phyloP scores from a whole-genome alignment of 2,888 invertebrate genomes.

The Hirtodrosophila alboralis region DNA sequence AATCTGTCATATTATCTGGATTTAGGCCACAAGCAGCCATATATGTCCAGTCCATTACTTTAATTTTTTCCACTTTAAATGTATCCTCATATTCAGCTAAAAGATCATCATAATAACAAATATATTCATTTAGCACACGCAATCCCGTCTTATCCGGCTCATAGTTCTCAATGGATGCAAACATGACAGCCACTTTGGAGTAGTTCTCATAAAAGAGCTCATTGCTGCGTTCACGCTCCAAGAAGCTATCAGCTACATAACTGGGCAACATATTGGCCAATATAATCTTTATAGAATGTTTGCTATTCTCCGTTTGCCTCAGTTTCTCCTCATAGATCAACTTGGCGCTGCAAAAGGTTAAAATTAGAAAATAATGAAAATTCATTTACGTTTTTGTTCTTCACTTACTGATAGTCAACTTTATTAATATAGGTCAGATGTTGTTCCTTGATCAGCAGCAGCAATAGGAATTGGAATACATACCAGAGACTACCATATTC shows the following conservation, averaged over 20 bases:
- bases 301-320: constrained; percentile 91
- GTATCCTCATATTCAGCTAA: constrained; percentile 86
- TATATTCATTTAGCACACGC: constrained; percentile 93
- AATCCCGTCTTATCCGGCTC: constrained; percentile 87
- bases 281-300: constrained; percentile 93
- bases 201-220: constrained; percentile 95
- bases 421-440: constrained; percentile 94
- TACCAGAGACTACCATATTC: constrained; percentile 87
- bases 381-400: too few relatives aligned
- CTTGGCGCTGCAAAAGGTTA: constrained; percentile 85
- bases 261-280: constrained; percentile 96
- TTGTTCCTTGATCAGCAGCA: constrained; percentile 92
- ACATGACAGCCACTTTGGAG: constrained; percentile 95
- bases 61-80: constrained; percentile 95
- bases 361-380: not conserved
- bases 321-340: constrained; percentile 90
- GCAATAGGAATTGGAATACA: constrained; percentile 88
- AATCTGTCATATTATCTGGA: constrained; percentile 15
- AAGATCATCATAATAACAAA: constrained; percentile 94
- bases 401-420: constrained; percentile 89
- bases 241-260: constrained; percentile 88
- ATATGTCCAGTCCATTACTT: constrained; percentile 97
- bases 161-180: constrained; percentile 94
- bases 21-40: constrained; percentile 98
- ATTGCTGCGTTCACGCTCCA: constrained; percentile 77